Evolutionary conservation across 2,113 vertebrate genomes (phyloP).

Genomic region (Copsychus sechellarum): DNA sequence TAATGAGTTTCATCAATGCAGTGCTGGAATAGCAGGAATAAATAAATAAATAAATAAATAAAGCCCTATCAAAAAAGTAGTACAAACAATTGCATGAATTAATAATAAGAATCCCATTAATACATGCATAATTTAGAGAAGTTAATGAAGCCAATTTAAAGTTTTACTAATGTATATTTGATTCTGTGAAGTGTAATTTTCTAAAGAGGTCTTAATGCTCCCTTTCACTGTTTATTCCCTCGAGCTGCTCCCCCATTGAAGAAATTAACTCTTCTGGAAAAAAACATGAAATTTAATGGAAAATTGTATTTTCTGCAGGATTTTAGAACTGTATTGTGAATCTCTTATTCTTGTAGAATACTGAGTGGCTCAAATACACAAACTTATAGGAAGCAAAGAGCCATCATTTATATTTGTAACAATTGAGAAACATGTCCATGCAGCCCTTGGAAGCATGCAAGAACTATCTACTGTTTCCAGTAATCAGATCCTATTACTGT

Average conservation of each 20-base stretch:
- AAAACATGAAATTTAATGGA: background rate
- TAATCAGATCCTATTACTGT: background rate
- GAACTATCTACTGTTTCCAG: background rate
- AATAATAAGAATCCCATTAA: slow-evolving; percentile 73
- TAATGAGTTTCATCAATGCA: slow-evolving; percentile 74
- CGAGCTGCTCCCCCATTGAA: background rate
- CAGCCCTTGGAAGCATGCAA: background rate
- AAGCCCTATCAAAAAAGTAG: slow-evolving; percentile 22
- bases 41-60: slow-evolving; percentile 73
- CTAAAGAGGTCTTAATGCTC: slow-evolving; percentile 11
- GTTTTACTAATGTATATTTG: slow-evolving; percentile 58
- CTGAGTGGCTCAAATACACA: background rate
- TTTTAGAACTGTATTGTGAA: background rate
- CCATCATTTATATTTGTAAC: background rate
- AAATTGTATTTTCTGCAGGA: slow-evolving; percentile 4
- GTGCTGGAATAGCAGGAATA: slow-evolving; percentile 47
- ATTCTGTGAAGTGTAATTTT: slow-evolving; percentile 40
- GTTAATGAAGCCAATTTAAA: slow-evolving; percentile 68
- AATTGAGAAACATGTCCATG: background rate
- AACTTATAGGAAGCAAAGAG: background rate
- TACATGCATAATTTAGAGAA: slow-evolving; percentile 55
- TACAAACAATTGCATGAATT: slow-evolving; percentile 74
- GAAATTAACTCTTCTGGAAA: background rate
- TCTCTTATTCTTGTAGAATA: background rate
- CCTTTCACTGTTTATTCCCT: background rate